phyloP scores from a whole-genome alignment of 2,888 invertebrate genomes.

The Lithophane socia region DNA sequence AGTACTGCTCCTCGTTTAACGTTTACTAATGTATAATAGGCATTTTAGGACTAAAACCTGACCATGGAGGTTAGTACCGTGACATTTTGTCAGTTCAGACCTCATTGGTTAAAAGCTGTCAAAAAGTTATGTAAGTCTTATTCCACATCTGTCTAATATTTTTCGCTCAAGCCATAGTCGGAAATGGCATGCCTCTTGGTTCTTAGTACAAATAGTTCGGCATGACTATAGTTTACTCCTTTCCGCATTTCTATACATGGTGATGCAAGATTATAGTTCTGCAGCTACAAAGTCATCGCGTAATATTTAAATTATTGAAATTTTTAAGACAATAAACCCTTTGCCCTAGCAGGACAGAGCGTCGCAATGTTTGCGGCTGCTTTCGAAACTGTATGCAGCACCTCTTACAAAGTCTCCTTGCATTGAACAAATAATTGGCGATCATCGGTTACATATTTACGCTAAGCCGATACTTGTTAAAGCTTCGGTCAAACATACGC shows the following conservation, averaged over 20 bases:
- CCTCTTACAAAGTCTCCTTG: not conserved
- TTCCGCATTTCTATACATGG: not conserved
- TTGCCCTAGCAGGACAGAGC: constrained; percentile 12
- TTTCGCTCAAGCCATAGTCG: not conserved
- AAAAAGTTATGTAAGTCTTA: constrained; percentile 1
- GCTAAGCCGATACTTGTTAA: too few relatives aligned
- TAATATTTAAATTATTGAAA: not conserved
- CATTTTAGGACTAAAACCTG: not conserved
- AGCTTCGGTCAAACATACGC: too few relatives aligned
- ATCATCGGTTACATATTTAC: too few relatives aligned
- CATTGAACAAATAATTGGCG: not conserved
- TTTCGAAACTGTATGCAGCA: not conserved
- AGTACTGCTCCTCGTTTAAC: not conserved
- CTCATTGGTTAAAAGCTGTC: constrained; percentile 13
- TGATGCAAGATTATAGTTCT: not conserved
- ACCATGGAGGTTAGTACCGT: not conserved
- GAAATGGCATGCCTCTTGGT: not conserved
- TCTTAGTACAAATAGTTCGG: not conserved
- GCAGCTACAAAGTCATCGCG: not conserved
- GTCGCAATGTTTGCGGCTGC: not conserved
- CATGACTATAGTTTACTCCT: constrained; percentile 1
- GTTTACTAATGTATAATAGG: not conserved
- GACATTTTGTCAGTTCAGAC: constrained; percentile 12
- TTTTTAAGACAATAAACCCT: constrained; percentile 4
- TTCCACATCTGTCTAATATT: not conserved